Evolutionary conservation across 2,113 vertebrate species (phyloP), one percentile per base, ranked within the genome.

Genomic region (Bucco capensis): DNA sequence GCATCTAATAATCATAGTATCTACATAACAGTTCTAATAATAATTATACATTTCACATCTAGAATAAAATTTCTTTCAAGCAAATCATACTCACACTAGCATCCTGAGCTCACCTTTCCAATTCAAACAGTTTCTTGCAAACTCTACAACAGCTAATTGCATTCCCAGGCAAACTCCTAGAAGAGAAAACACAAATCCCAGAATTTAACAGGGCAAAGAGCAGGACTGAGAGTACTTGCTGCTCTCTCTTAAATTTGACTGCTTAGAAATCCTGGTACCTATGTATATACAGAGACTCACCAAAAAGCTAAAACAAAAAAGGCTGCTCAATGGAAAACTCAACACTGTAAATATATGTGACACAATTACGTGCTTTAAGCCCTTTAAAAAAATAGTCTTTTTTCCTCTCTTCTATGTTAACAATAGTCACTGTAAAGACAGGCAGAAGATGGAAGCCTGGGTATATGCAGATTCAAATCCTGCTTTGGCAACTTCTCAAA

Each of bases 121-220:
- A 65, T 97, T 95, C 58, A 98, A 96, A 87, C 96, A 97, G 82
- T 97, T 98, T 84, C 97, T 97, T 67, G 98, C 98, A 15, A 98
- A 98, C 78, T 98, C 98, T 67, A 98, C 97, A 88, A 98, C 97
- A 16, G 97, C 98, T 56, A 98, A 92, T 12, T 98, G 98, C 98
- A 98, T 98, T 78, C 98, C 98, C 42, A 98, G 95, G 93, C 98
- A 98, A 88, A 98, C 81, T 92, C 98, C 98, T 97, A 53, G 19
- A 89, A 65, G 17, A 72, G 25, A 89, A 50, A 82, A n/a, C n/a
- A n/a, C n/a, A n/a, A 44, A 0, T 3, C 8, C 3, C 25, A 85
- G 22, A 73, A 72, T 40, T 87, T 69, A 73, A 70, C 35, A 81
- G 28, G 31, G 42, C 11, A 10, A 75, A 92, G 10, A 64, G 7